Conservation (phyloP, 2,888 invertebrate genomes). For the Drosophila neutralis region DNA sequence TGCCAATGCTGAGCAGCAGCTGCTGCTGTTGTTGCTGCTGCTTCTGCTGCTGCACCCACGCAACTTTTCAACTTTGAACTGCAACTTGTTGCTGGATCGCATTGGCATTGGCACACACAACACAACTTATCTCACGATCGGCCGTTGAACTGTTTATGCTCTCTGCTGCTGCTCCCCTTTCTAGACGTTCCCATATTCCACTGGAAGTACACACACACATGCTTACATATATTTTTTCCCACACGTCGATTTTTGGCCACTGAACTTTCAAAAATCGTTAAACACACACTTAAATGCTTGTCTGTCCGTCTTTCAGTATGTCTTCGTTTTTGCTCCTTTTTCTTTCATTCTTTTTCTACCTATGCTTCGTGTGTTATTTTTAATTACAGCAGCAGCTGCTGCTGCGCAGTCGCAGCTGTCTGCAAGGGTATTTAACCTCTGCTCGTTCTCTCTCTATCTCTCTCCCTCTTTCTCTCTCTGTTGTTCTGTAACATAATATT, state of each 20-base stretch:
- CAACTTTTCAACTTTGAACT: conserved; percentile 31
- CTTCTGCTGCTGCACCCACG: conserved; percentile 31
- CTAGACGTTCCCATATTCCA: conserved; percentile 14
- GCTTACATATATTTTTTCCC: conserved; percentile 18
- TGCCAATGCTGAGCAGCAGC: conserved; percentile 17
- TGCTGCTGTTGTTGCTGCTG: neutral
- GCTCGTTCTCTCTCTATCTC: conserved; percentile 1
- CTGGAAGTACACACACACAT: neutral
- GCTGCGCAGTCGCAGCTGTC: conserved; percentile 74
- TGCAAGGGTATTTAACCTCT: conserved; percentile 59
- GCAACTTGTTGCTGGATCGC: conserved; percentile 50
- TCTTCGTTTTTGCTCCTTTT: conserved; percentile 37
- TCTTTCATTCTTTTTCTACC: conserved; percentile 15
- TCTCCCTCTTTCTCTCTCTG: conserved; percentile 3
- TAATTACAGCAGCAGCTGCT: conserved; percentile 74
- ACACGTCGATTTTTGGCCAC: conserved; percentile 48
- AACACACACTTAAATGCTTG: conserved; percentile 1
- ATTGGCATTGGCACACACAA: conserved; percentile 28
- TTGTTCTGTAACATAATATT: conserved; percentile 60
- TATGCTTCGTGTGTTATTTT: conserved; percentile 58
- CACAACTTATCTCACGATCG: conserved; percentile 19
- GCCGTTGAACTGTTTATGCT: conserved; percentile 42
- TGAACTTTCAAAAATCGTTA: conserved; percentile 63
- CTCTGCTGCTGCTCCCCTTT: conserved; percentile 1
- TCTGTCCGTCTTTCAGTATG: conserved; percentile 1